phyloP scores from a whole-genome alignment of 2,113 vertebrate species.

The Porphyrio hochstetteri region DNA sequence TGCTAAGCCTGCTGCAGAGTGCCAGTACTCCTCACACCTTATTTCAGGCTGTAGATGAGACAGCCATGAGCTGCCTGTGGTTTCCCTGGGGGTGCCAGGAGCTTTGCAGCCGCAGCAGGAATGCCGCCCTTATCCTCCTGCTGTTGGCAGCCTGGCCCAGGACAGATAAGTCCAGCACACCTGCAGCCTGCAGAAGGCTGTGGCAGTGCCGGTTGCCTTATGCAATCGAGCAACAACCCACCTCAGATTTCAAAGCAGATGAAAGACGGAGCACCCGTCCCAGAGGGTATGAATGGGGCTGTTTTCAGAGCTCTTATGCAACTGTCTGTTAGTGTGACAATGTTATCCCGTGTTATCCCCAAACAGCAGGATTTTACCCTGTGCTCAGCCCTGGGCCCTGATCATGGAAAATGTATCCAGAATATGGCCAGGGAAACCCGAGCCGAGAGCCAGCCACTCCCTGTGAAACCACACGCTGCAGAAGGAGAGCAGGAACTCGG shows the following conservation, averaged over 20 bases:
- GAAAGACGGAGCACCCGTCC: background rate
- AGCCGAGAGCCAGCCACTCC: conserved; percentile 39
- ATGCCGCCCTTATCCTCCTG: background rate
- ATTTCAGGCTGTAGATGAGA: background rate
- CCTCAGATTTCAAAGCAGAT: conserved; percentile 38
- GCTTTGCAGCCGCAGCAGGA: background rate
- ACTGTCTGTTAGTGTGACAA: background rate
- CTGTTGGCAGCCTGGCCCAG: background rate
- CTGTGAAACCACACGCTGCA: conserved; percentile 35
- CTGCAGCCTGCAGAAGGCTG: background rate
- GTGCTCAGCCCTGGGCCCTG: background rate
- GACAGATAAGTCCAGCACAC: background rate
- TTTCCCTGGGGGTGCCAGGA: background rate
- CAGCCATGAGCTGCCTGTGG: rapidly evolving
- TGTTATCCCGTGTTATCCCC: background rate
- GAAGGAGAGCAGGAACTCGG: conserved; percentile 11
- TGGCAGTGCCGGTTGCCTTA: background rate
- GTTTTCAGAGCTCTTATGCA: conserved; percentile 3
- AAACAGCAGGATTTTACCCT: conserved; percentile 4
- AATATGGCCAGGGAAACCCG: background rate
- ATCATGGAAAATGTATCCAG: background rate
- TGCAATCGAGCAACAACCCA: background rate
- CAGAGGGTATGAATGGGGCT: conserved; percentile 7
- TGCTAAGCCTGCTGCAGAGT: background rate
- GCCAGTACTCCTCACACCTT: background rate